These are phyloP conservation scores for Drosophila ironensis DNA, from an alignment of 1,140 invertebrate species.

Conservation along the genomic window DNA sequence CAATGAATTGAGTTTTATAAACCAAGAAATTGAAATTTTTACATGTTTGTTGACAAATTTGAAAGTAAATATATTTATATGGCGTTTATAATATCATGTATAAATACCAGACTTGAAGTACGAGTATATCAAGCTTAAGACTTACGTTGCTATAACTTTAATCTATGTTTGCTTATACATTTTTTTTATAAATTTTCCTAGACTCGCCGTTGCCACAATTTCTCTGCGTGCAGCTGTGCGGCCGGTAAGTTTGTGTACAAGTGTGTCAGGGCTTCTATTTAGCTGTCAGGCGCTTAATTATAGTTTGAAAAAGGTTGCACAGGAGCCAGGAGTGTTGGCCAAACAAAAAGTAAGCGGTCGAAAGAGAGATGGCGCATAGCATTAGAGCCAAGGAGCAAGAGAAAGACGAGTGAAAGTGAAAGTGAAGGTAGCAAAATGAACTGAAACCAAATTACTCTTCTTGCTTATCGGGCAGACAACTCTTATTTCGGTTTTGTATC, in stretches of 20 bases:
- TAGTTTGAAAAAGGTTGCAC: slow-evolving; percentile 69
- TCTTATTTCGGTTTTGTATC: slow-evolving; percentile 1
- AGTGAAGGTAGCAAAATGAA: slow-evolving; percentile 33
- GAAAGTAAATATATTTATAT: no score
- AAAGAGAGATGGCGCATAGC: slow-evolving; percentile 49
- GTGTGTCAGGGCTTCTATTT: slow-evolving; percentile 55
- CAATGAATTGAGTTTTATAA: no score
- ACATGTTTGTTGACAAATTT: no score
- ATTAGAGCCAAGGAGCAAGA: slow-evolving; percentile 20
- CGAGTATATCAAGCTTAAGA: no score
- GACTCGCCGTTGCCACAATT: no score
- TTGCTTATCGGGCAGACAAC: slow-evolving; percentile 22
- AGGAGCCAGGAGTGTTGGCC: slow-evolving; percentile 47
- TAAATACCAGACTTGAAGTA: no score
- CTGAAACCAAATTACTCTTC: slow-evolving; percentile 53
- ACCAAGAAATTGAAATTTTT: no score
- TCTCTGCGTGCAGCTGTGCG: slow-evolving; percentile 9
- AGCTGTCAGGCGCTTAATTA: slow-evolving; percentile 70
- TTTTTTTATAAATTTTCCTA: no score
- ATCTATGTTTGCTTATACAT: no score
- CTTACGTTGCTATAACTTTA: no score
- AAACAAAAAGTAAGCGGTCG: slow-evolving; percentile 50
- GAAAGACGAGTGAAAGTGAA: slow-evolving; percentile 1
- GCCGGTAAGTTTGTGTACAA: slow-evolving; percentile 18
- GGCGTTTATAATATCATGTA: no score